Conservation (phyloP, 2,888 invertebrate genomes). For the Lepidocyrtinus sp. region DNA sequence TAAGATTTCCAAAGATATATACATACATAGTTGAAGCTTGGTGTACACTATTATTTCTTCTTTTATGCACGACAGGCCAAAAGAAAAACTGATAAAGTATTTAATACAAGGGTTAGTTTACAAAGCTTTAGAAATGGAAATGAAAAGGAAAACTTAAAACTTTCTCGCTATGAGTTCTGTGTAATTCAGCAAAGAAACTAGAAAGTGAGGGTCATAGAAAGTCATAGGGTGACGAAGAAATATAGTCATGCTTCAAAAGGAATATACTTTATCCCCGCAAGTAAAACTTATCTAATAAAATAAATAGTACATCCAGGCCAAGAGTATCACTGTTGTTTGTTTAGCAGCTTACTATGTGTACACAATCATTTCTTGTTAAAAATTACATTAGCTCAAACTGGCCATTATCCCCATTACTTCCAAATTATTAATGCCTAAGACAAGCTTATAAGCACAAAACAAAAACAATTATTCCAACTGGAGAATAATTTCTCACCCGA, state of each 20-base stretch:
- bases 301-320: background rate
- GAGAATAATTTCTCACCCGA: conserved; percentile 44
- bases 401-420: background rate
- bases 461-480: background rate
- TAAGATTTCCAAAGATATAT: conserved; percentile 2
- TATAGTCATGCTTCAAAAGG: too few species aligned
- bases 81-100: conserved; percentile 13
- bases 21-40: too few species aligned
- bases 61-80: background rate
- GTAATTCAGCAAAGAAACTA: conserved; percentile 1
- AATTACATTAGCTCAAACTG: background rate
- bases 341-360: background rate
- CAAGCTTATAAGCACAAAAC: background rate
- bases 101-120: conserved; percentile 9
- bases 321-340: conserved; percentile 2
- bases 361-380: background rate
- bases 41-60: too few species aligned
- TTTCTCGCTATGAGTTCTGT: background rate
- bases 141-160: conserved; percentile 6
- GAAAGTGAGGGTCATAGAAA: background rate
- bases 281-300: background rate
- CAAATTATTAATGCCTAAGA: background rate
- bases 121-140: conserved; percentile 4
- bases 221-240: background rate
- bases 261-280: background rate